Base-by-base conservation (phyloP, 2,888 invertebrate species). In the Ormyrus pomaceus region DNA sequence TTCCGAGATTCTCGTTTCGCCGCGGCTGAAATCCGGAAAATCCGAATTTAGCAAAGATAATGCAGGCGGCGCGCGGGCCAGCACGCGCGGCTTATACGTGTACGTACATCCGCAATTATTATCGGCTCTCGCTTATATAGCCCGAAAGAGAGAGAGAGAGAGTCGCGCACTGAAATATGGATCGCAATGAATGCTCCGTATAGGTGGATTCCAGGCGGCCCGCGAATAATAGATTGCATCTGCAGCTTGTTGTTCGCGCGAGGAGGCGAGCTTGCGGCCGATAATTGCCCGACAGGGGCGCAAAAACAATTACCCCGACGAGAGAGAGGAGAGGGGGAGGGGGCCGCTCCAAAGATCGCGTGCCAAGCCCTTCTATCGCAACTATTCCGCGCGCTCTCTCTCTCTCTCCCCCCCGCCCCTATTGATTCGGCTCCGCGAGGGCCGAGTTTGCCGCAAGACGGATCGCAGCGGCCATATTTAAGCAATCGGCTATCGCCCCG, bases 281-380 rank as follows among this genome's bases (percentile, higher is more conserved):
- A 86, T 85, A 85, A 86, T 87, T 86, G 84, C 80, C 84, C 83
- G 84, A 84, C 83, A 83, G 82, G 81, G 84, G 84, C 83, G 85
- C 84, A 84, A 86, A 87, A 87, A 87, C 85, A 86, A 87, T 87
- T 86, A 87, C 83, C 83, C 81, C 10, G 46, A 4, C n/a, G 8
- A 34, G 34, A 34, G 34, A 34, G 34, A 34, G 34, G 34, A 34
- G 4, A 3, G 34, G 34, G 34, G 4, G 34, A 34, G 34, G 34
- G 34, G 34, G 34, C 34, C 34, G 34, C 34, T 34, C 34, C 1
- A 34, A 34, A 59, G 66, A 80, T 77, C 78, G 81, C 81, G 75
- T 78, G 78, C 74, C 79, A 71, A 75, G 68, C 61, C 46, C 59
- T 62, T 59, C 73, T 55, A 51, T 56, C 68, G 65, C 56, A 34